Evolutionary conservation across 2,113 vertebrate species (phyloP).

Genomic region (Odocoileus virginianus): DNA sequence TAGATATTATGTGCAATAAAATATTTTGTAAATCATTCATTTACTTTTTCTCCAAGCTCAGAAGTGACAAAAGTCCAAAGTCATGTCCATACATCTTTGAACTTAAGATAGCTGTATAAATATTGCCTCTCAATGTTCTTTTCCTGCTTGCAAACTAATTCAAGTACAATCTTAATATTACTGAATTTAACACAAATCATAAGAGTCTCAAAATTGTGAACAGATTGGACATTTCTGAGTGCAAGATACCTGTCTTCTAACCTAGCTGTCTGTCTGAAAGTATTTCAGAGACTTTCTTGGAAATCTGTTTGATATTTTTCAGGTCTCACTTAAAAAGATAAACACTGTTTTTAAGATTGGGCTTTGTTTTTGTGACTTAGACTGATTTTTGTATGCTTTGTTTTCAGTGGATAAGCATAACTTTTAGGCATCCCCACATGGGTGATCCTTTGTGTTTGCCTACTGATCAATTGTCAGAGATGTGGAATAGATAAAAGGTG

Average conservation of each 20-base stretch:
- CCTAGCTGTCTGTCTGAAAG: background rate
- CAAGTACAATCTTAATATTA: conserved; percentile 75
- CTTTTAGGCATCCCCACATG: background rate
- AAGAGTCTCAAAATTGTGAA: conserved; percentile 79
- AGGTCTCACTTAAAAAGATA: background rate
- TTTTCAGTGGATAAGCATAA: background rate
- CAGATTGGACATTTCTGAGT: conserved; percentile 71
- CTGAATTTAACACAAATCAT: conserved; percentile 78
- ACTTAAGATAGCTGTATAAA: conserved; percentile 75
- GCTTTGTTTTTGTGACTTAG: background rate
- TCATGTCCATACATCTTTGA: conserved; percentile 73
- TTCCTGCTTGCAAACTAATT: conserved; percentile 78
- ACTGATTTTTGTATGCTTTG: background rate
- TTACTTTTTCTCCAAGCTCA: conserved; percentile 74
- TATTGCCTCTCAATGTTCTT: conserved; percentile 76
- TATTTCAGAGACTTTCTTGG: background rate
- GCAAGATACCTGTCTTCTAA: background rate
- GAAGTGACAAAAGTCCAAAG: conserved; percentile 76
- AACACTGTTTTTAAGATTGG: background rate
- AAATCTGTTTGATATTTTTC: background rate
- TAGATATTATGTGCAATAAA: conserved; percentile 51
- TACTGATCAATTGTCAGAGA: background rate
- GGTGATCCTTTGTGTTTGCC: background rate
- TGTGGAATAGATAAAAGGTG: background rate
- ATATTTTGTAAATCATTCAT: conserved; percentile 65